Conservation (phyloP, 2,888 invertebrate genomes). For the Elysia crispata region DNA sequence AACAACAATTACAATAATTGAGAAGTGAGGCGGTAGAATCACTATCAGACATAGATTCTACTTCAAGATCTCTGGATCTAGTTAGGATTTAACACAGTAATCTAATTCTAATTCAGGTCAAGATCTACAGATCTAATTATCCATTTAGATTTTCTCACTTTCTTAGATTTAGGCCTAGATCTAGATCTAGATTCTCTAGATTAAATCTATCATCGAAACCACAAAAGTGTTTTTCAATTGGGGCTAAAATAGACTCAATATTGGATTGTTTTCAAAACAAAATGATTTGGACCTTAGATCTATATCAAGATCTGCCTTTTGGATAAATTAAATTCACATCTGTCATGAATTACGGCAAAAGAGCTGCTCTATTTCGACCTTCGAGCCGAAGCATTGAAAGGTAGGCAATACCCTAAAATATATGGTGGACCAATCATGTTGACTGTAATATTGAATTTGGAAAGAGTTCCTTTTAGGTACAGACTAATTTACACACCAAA, state of each 20-base stretch:
- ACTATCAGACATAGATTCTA: too few relatives aligned
- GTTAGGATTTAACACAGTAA: too few relatives aligned
- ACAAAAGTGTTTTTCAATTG: too few relatives aligned
- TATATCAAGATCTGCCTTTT: slow-evolving; percentile 36
- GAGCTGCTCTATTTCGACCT: slow-evolving; percentile 58
- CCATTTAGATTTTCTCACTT: background rate
- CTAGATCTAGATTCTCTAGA: background rate
- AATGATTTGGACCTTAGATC: background rate
- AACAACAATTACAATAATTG: too few relatives aligned
- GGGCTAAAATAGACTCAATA: background rate
- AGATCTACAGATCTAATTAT: background rate
- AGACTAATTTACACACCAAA: background rate
- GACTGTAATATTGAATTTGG: background rate
- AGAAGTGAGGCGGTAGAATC: too few relatives aligned
- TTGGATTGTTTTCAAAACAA: background rate
- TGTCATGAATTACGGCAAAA: slow-evolving; percentile 61
- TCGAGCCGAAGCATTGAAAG: slow-evolving; percentile 53
- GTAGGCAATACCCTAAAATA: slow-evolving; percentile 17
- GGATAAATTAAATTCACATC: slow-evolving; percentile 27
- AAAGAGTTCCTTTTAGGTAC: too few relatives aligned
- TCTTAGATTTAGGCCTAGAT: background rate
- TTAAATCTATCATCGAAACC: background rate
- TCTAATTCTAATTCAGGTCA: background rate
- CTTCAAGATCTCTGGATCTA: too few relatives aligned
- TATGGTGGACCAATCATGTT: background rate